Conservation (phyloP, 2,113 vertebrate species). For the Saguinus midas region DNA sequence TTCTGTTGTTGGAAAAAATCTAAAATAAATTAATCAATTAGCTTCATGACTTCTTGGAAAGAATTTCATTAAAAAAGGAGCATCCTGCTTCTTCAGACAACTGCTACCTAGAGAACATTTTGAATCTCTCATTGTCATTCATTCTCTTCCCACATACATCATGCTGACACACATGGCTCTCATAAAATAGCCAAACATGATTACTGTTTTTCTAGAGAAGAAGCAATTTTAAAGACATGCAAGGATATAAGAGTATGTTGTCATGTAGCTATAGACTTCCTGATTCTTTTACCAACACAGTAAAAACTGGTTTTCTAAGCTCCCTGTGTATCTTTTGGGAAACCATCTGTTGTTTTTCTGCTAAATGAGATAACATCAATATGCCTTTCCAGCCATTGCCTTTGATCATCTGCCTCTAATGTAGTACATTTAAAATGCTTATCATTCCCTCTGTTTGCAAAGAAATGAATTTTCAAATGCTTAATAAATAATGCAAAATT, state of each 20-base stretch:
- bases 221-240: not conserved
- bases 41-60: not conserved
- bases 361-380: slow-evolving; percentile 22
- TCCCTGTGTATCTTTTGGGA: not conserved
- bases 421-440: slow-evolving; percentile 27
- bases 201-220: not conserved
- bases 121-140: not conserved
- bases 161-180: not conserved
- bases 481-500: slow-evolving; percentile 22
- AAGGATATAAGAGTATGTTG: not conserved
- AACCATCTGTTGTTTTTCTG: slow-evolving; percentile 60
- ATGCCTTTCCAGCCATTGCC: not conserved
- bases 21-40: not conserved
- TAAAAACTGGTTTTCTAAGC: not conserved
- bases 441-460: not conserved
- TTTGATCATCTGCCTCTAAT: not conserved
- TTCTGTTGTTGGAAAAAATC: not conserved
- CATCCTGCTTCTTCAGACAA: not conserved
- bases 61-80: not conserved
- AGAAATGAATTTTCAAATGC: not conserved
- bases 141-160: not conserved
- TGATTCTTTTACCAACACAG: not conserved
- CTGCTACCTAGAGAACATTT: not conserved
- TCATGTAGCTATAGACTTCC: not conserved
- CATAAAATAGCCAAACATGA: not conserved